Conservation (phyloP, 2,797 vertebrate genomes). For the Oreonectes daqikongensis region DNA sequence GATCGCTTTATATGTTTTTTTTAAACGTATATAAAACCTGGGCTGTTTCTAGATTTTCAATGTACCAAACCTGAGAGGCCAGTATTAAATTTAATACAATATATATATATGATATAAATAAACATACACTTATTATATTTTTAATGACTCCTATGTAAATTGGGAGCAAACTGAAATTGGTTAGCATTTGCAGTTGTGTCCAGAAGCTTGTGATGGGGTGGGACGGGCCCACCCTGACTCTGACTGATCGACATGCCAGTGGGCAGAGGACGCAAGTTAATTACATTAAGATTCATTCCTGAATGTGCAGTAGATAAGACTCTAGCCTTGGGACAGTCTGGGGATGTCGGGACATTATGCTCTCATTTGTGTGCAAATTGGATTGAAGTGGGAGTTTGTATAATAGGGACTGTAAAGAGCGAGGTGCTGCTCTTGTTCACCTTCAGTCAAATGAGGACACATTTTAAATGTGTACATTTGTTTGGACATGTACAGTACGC, state of each 20-base stretch:
- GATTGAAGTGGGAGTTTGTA: slow-evolving; percentile 69
- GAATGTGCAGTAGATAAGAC: slow-evolving; percentile 77
- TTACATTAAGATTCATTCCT: slow-evolving; percentile 66
- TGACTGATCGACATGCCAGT: slow-evolving; percentile 45
- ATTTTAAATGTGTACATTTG: slow-evolving; percentile 15
- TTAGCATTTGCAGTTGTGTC: no score
- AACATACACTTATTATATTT: no score
- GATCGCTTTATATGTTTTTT: no score
- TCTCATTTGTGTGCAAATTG: slow-evolving; percentile 86
- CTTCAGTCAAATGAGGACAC: slow-evolving; percentile 56
- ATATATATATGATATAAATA: no score
- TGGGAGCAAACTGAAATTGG: no score
- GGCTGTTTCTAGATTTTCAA: no score
- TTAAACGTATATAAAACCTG: no score
- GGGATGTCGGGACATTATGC: slow-evolving; percentile 75
- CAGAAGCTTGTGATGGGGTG: background rate
- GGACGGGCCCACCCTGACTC: slow-evolving; percentile 36
- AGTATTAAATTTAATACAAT: no score
- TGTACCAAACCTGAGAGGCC: no score
- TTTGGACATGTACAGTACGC: background rate
- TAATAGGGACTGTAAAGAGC: slow-evolving; percentile 63
- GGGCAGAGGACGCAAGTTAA: slow-evolving; percentile 61
- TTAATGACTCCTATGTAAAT: no score
- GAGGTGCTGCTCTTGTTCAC: slow-evolving; percentile 53
- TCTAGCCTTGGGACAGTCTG: slow-evolving; percentile 71